phyloP scores from a whole-genome alignment of 2,888 invertebrate genomes.

The Neoaliturus tenellus region DNA sequence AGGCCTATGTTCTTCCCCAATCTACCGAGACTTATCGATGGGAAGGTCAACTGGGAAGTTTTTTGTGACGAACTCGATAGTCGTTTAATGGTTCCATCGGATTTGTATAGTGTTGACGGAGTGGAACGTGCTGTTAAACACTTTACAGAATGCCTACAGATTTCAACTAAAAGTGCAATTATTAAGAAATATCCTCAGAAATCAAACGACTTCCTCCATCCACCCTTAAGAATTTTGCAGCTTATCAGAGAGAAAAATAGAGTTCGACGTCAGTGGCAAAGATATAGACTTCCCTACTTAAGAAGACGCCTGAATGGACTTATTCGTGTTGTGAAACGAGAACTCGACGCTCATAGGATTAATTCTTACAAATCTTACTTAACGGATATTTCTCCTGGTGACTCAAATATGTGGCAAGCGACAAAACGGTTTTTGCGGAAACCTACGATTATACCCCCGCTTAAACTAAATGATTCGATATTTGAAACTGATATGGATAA shows the following conservation, averaged over 20 bases:
- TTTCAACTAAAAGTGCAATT: not conserved
- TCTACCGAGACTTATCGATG: not conserved
- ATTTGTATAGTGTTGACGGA: too few species aligned
- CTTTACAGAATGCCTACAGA: not conserved
- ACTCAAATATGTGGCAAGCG: not conserved
- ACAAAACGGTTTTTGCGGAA: not conserved
- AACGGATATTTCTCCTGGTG: not conserved
- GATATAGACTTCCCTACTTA: not conserved
- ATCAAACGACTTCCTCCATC: not conserved
- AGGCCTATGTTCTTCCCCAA: not conserved
- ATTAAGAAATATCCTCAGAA: not conserved
- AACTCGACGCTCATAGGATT: not conserved
- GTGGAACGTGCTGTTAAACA: not conserved
- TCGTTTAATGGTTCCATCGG: too few species aligned
- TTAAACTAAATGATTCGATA: not conserved
- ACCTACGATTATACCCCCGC: not conserved
- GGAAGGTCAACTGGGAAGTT: not conserved
- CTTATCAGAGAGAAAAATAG: not conserved
- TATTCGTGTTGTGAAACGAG: not conserved
- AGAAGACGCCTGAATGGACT: not conserved
- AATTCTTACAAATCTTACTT: not conserved
- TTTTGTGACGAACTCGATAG: too few species aligned
- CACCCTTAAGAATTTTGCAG: not conserved
- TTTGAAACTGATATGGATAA: not conserved
- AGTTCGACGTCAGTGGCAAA: not conserved